Conservation (phyloP, 2,797 vertebrate genomes). For the Micromesistius poutassou region DNA sequence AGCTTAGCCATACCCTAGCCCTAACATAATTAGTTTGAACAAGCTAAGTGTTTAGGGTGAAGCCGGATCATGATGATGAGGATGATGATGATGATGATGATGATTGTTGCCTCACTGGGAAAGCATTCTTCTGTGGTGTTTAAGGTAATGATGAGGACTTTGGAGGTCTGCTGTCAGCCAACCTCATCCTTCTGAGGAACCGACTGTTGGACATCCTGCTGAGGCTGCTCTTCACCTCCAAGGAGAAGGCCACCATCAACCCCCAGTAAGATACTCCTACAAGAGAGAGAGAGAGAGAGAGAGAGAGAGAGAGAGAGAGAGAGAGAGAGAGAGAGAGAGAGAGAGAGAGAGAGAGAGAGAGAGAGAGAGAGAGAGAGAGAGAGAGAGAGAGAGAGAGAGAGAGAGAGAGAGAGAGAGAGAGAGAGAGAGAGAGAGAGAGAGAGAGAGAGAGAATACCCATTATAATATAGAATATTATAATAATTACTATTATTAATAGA, state of each 20-base stretch:
- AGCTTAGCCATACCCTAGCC: too few relatives aligned
- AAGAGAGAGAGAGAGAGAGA: too few relatives aligned
- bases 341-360: too few relatives aligned
- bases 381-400: too few relatives aligned
- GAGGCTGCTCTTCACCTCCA: conserved; percentile 88
- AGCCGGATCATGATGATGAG: neutral
- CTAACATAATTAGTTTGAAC: conserved; percentile 13
- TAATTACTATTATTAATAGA: neutral
- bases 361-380: too few relatives aligned
- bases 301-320: too few relatives aligned
- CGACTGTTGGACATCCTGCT: conserved; percentile 91
- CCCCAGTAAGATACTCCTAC: conserved; percentile 82
- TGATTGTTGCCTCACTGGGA: neutral
- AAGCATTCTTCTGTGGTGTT: neutral
- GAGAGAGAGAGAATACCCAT: too few relatives aligned
- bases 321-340: too few relatives aligned
- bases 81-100: neutral
- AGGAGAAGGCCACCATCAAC: conserved; percentile 91
- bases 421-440: too few relatives aligned
- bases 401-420: too few relatives aligned
- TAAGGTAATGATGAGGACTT: conserved; percentile 93
- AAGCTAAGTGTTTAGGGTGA: neutral
- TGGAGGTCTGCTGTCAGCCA: conserved; percentile 89
- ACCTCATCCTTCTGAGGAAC: conserved; percentile 90
- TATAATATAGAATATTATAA: neutral